Percentiles rank a stretch among this genome's conserved stretches.
Evolutionary conservation across 2,113 vertebrate genomes (phyloP).

Genomic region (Sterna hirundo): DNA sequence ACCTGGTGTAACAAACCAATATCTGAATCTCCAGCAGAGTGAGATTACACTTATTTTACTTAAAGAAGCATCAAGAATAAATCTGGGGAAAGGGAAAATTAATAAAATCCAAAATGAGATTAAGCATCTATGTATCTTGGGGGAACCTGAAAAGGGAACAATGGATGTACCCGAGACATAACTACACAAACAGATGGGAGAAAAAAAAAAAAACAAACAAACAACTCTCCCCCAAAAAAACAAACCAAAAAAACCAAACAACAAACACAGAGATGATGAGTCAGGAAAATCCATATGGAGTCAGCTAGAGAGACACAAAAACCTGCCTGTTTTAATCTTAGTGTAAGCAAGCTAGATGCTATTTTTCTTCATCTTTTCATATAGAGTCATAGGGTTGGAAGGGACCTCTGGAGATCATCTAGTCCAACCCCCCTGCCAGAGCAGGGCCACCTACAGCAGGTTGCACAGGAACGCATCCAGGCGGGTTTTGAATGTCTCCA

Average conservation of each 20-base stretch:
- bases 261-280: not conserved
- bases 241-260: not conserved
- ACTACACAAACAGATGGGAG: not conserved
- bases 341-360: not conserved
- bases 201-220: not conserved
- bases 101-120: not conserved
- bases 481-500: too few relatives aligned
- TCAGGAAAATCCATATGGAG: not conserved
- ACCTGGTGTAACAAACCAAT: not conserved
- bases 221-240: not conserved
- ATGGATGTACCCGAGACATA: not conserved
- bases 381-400: not conserved
- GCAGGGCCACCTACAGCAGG: too few relatives aligned
- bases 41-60: not conserved
- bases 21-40: not conserved
- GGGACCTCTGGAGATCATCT: too few relatives aligned
- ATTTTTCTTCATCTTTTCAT: not conserved
- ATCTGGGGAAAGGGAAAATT: accelerated
- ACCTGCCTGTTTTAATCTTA: not conserved
- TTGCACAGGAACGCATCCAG: too few relatives aligned
- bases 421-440: too few relatives aligned
- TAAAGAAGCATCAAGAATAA: not conserved
- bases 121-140: not conserved
- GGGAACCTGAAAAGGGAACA: not conserved
- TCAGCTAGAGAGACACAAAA: not conserved